phyloP scores from a whole-genome alignment of 2,797 vertebrate species.

The Myotis vivesi region DNA sequence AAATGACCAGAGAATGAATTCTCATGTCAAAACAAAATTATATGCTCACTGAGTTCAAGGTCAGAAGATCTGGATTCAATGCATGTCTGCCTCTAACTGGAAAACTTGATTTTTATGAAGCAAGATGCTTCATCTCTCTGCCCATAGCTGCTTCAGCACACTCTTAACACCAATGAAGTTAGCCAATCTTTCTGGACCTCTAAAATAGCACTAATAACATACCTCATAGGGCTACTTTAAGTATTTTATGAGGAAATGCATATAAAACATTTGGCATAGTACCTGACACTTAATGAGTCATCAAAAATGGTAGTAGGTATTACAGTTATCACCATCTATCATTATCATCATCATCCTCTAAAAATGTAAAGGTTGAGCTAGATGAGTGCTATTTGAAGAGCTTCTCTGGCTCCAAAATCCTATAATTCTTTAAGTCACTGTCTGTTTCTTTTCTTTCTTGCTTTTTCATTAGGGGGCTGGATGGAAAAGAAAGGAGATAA shows the following conservation, averaged over 20 bases:
- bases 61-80: conserved; percentile 20
- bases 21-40: conserved; percentile 53
- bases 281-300: background rate
- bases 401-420: conserved; percentile 28
- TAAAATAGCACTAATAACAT: conserved; percentile 1
- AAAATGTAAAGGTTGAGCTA: background rate
- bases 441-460: background rate
- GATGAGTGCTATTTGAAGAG: background rate
- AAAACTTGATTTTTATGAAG: conserved; percentile 31
- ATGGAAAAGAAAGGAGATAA: conserved; percentile 22
- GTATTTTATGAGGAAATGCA: conserved; percentile 9
- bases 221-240: background rate
- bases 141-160: background rate
- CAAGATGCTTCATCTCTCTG: conserved; percentile 1
- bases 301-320: background rate
- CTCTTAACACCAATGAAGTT: background rate
- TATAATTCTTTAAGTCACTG: conserved; percentile 14
- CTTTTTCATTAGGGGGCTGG: background rate
- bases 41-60: conserved; percentile 8
- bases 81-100: background rate
- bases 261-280: background rate
- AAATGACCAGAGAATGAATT: conserved; percentile 58
- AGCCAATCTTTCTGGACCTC: background rate
- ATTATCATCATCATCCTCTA: background rate
- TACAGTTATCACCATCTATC: background rate